phyloP scores from a whole-genome alignment of 2,113 vertebrate species.

The Pelusios castaneus region DNA sequence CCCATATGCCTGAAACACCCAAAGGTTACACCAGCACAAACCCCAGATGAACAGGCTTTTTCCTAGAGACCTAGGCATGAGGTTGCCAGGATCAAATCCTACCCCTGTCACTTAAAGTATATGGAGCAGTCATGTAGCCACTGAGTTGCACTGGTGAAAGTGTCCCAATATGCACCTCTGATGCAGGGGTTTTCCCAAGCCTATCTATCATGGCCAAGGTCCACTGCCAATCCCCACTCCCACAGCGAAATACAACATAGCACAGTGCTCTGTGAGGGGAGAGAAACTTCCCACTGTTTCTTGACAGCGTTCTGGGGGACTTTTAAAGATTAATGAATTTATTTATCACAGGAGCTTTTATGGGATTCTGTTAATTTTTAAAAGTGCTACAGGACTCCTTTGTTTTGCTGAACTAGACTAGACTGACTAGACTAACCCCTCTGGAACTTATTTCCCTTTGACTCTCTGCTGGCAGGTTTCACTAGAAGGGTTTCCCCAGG shows the following conservation, averaged over 20 bases:
- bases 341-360: no score
- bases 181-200: not conserved
- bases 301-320: not conserved
- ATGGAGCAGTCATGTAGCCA: not conserved
- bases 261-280: not conserved
- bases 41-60: not conserved
- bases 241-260: not conserved
- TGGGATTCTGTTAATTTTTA: no score
- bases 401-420: no score
- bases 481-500: not conserved
- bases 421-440: no score
- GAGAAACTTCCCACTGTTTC: not conserved
- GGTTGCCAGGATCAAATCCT: not conserved
- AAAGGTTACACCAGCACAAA: no score
- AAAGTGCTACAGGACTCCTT: no score
- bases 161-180: no score
- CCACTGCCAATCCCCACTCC: not conserved
- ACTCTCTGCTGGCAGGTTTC: not conserved
- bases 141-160: not conserved
- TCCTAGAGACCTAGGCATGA: not conserved
- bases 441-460: not conserved
- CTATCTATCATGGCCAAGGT: not conserved
- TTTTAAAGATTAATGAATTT: no score
- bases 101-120: not conserved
- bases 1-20: no score